These are phyloP conservation scores for Drosophila ustulata DNA, from an alignment of 2,888 invertebrate genomes.

Conservation along the genomic window DNA sequence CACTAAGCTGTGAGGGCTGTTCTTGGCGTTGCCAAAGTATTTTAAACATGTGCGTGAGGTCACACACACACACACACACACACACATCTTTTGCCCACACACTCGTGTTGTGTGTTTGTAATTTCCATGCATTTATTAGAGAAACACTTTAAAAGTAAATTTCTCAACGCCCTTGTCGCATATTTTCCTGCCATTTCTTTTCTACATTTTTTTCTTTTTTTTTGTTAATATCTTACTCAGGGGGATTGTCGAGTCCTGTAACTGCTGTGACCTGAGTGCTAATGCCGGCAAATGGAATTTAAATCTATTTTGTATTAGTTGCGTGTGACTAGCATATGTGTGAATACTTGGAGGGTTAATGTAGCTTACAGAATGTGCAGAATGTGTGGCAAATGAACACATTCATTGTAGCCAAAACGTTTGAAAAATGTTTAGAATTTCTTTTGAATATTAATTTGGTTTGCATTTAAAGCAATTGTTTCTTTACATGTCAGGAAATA, in stretches of 20 bases:
- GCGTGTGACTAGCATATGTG: constrained; percentile 61
- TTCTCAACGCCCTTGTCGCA: constrained; percentile 64
- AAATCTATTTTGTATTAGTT: constrained; percentile 77
- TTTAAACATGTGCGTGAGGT: constrained; percentile 76
- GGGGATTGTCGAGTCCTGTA: constrained; percentile 58
- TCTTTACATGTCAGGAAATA: too few species aligned
- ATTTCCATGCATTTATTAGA: constrained; percentile 71
- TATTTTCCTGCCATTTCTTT: constrained; percentile 16
- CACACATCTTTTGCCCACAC: not conserved
- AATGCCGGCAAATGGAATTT: constrained; percentile 77
- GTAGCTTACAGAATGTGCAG: constrained; percentile 32
- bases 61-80: constrained; percentile 71
- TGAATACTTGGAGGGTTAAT: constrained; percentile 19
- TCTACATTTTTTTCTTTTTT: not conserved
- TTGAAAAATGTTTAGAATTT: not conserved
- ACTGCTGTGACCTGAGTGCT: constrained; percentile 73
- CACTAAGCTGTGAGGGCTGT: constrained; percentile 11
- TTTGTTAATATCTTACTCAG: constrained; percentile 46
- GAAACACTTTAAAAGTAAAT: constrained; percentile 78
- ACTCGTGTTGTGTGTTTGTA: constrained; percentile 19
- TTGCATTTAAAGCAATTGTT: not conserved
- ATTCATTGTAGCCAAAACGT: not conserved
- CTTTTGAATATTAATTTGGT: not conserved
- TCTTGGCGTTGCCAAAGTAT: constrained; percentile 42
- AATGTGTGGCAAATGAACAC: constrained; percentile 34